A percentile compares a stretch with the other conserved stretches of the same genome.
These are phyloP conservation scores for Cephalophus harveyi DNA, from an alignment of 2,113 vertebrate species.

Conservation along the genomic window DNA sequence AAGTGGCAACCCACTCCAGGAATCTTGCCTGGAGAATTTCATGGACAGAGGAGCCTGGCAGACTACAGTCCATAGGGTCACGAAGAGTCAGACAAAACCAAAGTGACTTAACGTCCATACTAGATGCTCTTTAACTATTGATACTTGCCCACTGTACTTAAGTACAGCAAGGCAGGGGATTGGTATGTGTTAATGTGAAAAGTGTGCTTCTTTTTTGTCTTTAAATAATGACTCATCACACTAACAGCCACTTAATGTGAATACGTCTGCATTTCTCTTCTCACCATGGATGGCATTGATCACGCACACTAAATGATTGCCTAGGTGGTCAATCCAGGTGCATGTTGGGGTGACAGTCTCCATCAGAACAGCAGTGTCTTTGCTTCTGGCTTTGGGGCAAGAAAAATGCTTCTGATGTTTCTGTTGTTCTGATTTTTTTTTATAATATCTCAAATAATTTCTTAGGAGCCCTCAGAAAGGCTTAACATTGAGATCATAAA, in stretches of 20 bases:
- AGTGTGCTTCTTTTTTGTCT: not conserved
- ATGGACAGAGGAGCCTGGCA: not conserved
- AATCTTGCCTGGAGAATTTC: not conserved
- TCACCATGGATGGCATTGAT: not conserved
- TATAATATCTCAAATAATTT: not conserved
- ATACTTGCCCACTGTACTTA: not conserved
- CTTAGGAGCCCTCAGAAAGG: not conserved
- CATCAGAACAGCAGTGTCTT: not conserved
- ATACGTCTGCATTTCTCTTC: not conserved
- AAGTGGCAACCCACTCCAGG: not conserved
- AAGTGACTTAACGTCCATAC: not conserved
- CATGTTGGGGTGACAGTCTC: not conserved
- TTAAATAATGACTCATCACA: not conserved
- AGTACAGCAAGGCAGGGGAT: not conserved
- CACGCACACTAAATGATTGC: not conserved
- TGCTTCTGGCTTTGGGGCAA: not conserved
- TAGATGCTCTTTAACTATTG: not conserved
- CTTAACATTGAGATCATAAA: not conserved
- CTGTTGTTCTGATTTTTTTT: not conserved
- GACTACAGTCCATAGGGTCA: not conserved
- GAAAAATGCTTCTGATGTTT: not conserved
- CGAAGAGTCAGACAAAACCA: not conserved
- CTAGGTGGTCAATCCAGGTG: fast-evolving
- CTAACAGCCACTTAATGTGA: not conserved
- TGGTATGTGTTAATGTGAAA: not conserved